Evolutionary conservation across 2,113 vertebrate genomes (phyloP), one percentile per base, ranked within the genome.

Genomic region (Synodontis membranacea): DNA sequence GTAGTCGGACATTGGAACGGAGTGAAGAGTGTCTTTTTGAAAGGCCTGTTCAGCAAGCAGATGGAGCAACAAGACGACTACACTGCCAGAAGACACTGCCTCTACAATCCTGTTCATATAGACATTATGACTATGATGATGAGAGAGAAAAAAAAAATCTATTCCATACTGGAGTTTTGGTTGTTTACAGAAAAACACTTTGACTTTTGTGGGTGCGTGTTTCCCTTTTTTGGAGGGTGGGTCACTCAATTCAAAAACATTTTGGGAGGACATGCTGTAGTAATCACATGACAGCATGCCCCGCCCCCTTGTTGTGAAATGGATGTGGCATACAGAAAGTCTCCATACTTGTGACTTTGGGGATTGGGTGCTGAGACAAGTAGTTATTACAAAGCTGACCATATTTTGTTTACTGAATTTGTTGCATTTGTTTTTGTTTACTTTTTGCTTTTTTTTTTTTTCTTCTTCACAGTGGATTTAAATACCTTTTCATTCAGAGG

Each of bases 141-240:
- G 93, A 93, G 90, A 88, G 93, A 92, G 90, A 88, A 91, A 92
- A 92, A 88, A 91, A 92, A 91, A 92, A 85, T 94, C 89, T 93
- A 95, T 95, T 95, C 94, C 94, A 93, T 94, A 95, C 93, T 95
- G 94, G 94, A 96, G 93, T 91, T 95, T 94, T 93, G 93, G 94
- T 94, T 95, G 95, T 96, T 96, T 96, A 96, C 95, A 96, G 94
- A 94, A 82, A 82, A 86, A 94, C 93, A 92, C 94, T 93, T 91
- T 91, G 93, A 94, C 94, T 90, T 92, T 90, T 93, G 93, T 95
- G 94, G 94, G 90, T 94, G 93, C 90, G 92, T 94, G 91, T 74
- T 82, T 85, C 11, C 44, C 25, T 82, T 68, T 62, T 82, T 74
- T 34, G 52, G 9, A 42, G 48, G 58, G 52, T 42, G 81, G 76